phyloP scores from a whole-genome alignment of 2,888 invertebrate genomes.

The Tipula lateralis region DNA sequence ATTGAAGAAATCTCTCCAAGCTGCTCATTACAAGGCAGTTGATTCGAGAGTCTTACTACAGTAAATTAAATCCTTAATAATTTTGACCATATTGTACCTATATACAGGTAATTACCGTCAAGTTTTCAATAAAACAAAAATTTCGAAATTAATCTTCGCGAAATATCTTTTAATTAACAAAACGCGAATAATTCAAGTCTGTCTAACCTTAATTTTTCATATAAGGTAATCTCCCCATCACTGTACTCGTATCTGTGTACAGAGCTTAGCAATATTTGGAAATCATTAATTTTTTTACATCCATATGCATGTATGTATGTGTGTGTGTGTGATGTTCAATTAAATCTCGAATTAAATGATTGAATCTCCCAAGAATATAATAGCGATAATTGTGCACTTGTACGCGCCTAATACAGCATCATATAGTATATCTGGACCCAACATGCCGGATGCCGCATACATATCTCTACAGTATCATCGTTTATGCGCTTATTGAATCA shows the following conservation, averaged over 20 bases:
- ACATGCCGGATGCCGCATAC: neutral
- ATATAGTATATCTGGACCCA: no score
- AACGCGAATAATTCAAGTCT: neutral
- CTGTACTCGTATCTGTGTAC: neutral
- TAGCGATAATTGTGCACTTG: neutral
- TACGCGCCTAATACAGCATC: neutral
- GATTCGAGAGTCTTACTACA: no score
- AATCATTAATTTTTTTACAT: neutral
- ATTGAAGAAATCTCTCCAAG: no score
- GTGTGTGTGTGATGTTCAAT: neutral
- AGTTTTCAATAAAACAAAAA: neutral
- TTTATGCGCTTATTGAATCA: neutral
- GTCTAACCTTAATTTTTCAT: constrained; percentile 11
- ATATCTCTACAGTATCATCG: neutral
- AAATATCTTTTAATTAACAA: neutral
- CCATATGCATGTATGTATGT: neutral
- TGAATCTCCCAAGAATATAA: neutral
- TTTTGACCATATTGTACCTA: neutral
- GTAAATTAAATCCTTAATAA: no score
- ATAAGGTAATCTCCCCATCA: neutral
- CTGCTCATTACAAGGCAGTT: no score
- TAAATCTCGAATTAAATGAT: neutral
- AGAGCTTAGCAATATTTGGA: neutral
- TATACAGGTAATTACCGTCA: neutral
- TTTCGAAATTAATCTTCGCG: neutral